A percentile compares a stretch with the other conserved stretches of the same genome.
Conservation (phyloP, 2,797 vertebrate genomes). For the Sciaenops ocellatus region DNA sequence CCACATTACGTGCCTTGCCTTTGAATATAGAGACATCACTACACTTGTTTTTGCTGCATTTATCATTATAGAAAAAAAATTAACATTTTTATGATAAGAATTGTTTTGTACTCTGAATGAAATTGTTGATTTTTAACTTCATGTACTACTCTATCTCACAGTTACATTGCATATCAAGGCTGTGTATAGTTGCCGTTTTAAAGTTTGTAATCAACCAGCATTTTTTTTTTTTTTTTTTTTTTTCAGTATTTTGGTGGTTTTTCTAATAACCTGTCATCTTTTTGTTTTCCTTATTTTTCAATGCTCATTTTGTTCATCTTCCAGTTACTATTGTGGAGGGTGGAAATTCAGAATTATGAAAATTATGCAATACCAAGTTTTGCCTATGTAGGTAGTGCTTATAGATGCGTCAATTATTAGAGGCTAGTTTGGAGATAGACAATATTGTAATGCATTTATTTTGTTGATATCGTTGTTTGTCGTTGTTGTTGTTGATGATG, state of each 20-base stretch:
- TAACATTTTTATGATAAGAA: conserved; percentile 99
- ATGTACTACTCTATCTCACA: conserved; percentile 99
- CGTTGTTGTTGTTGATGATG: conserved; percentile 81
- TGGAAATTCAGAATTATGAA: conserved; percentile 96
- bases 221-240: conserved; percentile 82
- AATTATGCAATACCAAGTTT: conserved; percentile 99
- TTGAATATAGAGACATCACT: conserved; percentile 98
- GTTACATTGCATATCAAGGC: conserved; percentile 99
- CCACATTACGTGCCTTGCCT: conserved; percentile 99
- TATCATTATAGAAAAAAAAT: conserved; percentile 95
- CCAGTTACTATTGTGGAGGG: conserved; percentile 96
- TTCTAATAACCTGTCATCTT: conserved; percentile 91
- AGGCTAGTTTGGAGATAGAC: conserved; percentile 98
- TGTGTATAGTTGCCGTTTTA: conserved; percentile 99
- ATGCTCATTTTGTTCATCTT: conserved; percentile 94
- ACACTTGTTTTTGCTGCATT: conserved; percentile 99
- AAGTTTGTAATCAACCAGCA: conserved; percentile 99
- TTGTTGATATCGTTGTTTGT: conserved; percentile 86
- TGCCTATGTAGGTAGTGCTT: conserved; percentile 99
- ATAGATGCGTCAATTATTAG: conserved; percentile 99
- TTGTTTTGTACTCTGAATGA: conserved; percentile 99
- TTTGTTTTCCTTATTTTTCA: conserved; percentile 86
- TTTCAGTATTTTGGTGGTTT: conserved; percentile 96
- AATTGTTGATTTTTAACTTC: conserved; percentile 99
- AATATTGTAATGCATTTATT: conserved; percentile 90